Percentiles rank a stretch among this genome's conserved stretches.
Evolutionary conservation across 2,888 invertebrate species (phyloP).

Genomic region (Caenorhabditis auriculariae): DNA sequence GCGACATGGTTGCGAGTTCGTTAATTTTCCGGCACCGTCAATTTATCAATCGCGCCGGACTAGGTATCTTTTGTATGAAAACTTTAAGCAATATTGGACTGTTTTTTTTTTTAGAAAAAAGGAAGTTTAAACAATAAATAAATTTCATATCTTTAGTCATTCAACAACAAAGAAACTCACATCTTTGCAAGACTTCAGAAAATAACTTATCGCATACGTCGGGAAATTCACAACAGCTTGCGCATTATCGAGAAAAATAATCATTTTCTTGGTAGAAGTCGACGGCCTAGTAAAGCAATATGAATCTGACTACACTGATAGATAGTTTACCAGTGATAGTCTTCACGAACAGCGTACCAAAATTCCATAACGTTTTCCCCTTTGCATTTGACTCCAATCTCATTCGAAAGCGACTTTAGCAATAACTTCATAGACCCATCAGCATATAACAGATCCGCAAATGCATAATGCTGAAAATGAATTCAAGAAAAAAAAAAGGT

Average conservation of each 20-base stretch:
- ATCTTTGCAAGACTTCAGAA: conserved; percentile 16
- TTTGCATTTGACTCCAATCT: conserved; percentile 14
- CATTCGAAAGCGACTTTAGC: conserved; percentile 10
- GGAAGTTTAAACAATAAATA: not conserved
- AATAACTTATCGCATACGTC: conserved; percentile 13
- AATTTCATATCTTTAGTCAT: not conserved
- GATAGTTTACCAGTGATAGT: conserved; percentile 9
- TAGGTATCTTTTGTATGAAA: too few relatives aligned
- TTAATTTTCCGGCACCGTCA: too few relatives aligned
- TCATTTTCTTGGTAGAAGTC: conserved; percentile 7
- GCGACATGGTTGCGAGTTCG: too few relatives aligned
- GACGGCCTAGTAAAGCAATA: conserved; percentile 5
- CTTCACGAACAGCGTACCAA: conserved; percentile 8
- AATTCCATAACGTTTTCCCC: conserved; percentile 15
- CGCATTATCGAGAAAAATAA: conserved; percentile 22
- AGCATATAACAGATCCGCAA: conserved; percentile 20
- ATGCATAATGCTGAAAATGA: conserved; percentile 5
- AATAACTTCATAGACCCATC: conserved; percentile 19
- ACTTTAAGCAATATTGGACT: too few relatives aligned
- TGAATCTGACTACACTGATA: not conserved
- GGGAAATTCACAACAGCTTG: conserved; percentile 19
- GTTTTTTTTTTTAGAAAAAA: too few relatives aligned
- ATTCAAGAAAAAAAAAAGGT: not conserved
- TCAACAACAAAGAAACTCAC: not conserved
- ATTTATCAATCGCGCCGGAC: too few relatives aligned